Percentiles rank a stretch among this genome's conserved stretches.
Conservation (phyloP, 2,797 vertebrate genomes). For the Rhabdophis nuchalis region DNA sequence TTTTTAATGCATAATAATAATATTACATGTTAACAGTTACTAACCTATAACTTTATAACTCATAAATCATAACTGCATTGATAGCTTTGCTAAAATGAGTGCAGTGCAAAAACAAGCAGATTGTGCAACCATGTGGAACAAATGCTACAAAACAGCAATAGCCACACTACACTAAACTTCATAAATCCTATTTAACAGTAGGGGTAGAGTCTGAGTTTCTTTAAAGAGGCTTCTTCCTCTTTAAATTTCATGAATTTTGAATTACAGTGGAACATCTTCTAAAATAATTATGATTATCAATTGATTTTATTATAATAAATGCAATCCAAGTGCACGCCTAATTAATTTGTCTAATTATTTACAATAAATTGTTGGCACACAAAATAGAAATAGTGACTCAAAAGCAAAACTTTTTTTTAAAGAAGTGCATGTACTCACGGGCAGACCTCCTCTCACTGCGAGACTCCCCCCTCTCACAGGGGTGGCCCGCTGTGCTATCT, state of each 20-base stretch:
- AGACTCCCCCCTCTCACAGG: too few species aligned
- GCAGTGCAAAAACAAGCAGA: not conserved
- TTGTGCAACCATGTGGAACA: not conserved
- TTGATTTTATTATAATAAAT: conserved; percentile 59
- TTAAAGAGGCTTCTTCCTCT: conserved; percentile 18
- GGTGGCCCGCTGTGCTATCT: too few species aligned
- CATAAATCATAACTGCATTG: not conserved
- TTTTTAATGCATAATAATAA: conserved; percentile 17
- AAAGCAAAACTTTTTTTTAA: not conserved
- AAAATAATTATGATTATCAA: conserved; percentile 59
- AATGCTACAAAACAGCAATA: not conserved
- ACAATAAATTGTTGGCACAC: conserved; percentile 36
- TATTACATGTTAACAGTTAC: not conserved
- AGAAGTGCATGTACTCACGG: too few species aligned
- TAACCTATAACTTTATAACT: conserved; percentile 15
- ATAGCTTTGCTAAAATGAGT: not conserved
- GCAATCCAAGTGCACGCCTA: conserved; percentile 53
- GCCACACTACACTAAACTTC: conserved; percentile 18
- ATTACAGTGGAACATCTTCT: conserved; percentile 42
- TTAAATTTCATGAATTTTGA: conserved; percentile 59
- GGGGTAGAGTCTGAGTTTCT: conserved; percentile 17
- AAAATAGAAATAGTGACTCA: conserved; percentile 15
- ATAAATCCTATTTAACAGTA: conserved; percentile 18
- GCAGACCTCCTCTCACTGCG: too few species aligned
- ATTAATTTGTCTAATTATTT: conserved; percentile 54